phyloP scores from a whole-genome alignment of 2,797 vertebrate species.

The Meriones psammophilus region DNA sequence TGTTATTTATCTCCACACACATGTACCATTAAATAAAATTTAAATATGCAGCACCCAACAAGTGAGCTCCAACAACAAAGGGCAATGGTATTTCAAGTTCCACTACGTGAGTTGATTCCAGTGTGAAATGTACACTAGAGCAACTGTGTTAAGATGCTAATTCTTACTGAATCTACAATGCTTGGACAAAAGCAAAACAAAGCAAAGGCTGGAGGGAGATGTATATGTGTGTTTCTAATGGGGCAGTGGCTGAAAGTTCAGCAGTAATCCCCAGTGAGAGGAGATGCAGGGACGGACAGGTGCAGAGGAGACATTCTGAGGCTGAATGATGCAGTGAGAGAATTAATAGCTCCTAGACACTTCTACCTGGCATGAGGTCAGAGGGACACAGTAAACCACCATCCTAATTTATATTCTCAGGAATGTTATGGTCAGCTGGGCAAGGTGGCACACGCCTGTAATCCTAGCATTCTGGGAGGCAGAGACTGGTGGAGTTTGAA shows the following conservation, averaged over 20 bases:
- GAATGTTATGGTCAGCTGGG: not conserved
- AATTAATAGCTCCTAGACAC: not conserved
- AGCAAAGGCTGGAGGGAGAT: not conserved
- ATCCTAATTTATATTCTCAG: not conserved
- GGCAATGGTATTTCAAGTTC: not conserved
- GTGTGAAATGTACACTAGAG: not conserved
- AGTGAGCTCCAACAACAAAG: not conserved
- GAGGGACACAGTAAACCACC: not conserved
- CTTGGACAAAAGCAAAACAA: not conserved
- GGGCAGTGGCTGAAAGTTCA: not conserved
- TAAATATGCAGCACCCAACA: not conserved
- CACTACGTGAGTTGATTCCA: not conserved
- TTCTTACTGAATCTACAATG: no score
- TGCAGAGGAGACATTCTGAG: not conserved
- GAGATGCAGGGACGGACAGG: not conserved
- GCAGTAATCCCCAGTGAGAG: not conserved
- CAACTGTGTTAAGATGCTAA: not conserved
- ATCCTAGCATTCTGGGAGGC: no score
- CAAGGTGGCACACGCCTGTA: no score
- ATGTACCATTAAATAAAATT: not conserved
- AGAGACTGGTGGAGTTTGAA: no score
- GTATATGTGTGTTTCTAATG: not conserved
- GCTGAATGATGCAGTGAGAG: not conserved
- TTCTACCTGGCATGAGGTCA: not conserved
- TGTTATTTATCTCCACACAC: constrained; percentile 14